phyloP scores from a whole-genome alignment of 2,113 vertebrate genomes.

The Sander lucioperca region DNA sequence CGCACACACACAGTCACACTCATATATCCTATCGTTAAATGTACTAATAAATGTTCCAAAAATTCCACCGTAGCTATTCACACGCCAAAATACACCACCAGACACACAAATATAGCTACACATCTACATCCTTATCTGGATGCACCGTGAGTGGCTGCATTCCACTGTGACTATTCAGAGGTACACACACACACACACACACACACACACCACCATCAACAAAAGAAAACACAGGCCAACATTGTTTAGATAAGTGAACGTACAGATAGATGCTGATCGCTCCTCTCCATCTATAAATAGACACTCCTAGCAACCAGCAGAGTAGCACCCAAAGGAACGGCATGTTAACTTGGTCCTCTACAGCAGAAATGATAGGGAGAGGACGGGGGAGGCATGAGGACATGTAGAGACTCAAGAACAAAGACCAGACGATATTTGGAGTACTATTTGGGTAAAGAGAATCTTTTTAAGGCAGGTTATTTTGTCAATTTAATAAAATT shows the following conservation, averaged over 20 bases:
- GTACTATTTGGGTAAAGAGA: not conserved
- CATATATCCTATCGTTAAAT: not conserved
- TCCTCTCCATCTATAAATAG: constrained; percentile 74
- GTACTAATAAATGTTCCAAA: not conserved
- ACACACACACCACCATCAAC: not conserved
- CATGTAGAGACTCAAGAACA: constrained; percentile 26
- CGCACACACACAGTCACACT: not conserved
- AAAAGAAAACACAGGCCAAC: constrained; percentile 32
- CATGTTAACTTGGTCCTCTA: constrained; percentile 59
- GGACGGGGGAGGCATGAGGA: not conserved
- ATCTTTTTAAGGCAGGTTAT: not conserved
- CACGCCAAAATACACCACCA: constrained; percentile 5
- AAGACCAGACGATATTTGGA: constrained; percentile 4
- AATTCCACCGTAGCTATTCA: constrained; percentile 18
- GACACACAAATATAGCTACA: not conserved
- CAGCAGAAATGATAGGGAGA: constrained; percentile 42
- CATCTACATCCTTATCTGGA: constrained; percentile 20
- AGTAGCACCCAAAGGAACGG: constrained; percentile 64
- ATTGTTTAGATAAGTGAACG: constrained; percentile 69
- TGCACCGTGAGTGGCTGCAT: constrained; percentile 6
- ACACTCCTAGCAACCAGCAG: constrained; percentile 60
- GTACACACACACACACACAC: constrained; percentile 6
- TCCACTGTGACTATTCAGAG: constrained; percentile 31
- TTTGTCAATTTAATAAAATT: constrained; percentile 10
- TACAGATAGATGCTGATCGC: constrained; percentile 64